Base-by-base conservation (phyloP, 23 tunicate genomes). In the Aplidium turbinatum region DNA sequence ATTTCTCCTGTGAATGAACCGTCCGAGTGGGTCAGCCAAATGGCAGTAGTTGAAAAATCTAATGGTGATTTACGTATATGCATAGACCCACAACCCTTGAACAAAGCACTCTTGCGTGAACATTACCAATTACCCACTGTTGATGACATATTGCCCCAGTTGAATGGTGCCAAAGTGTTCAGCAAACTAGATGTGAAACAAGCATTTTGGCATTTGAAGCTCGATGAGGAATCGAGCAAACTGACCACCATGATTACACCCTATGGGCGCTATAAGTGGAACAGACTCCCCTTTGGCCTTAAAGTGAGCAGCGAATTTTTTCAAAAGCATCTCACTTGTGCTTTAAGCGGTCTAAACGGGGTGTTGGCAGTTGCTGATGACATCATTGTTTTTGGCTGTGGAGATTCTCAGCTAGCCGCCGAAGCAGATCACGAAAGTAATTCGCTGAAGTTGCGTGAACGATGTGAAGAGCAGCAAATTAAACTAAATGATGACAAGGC, bases 331-430 rank as follows among this genome's bases (percentile, higher is more conserved):
- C 31, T 68, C 6, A 36, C 6, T 6, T 4, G 18, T 22, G 74
- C 74, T 38, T 68, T n/a, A 38, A n/a, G 11, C 24, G 33, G 9
- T 7, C 55, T 68, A 7, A 38, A 38, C 16, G 74, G 58, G 6
- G 55, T 68, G n/a, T 36, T 38, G 6, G 74, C 74, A 9, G 74
- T 68, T 38, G 74, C 74, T 19, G 74, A 68, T 38, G 74, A 68
- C 13, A 19, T 68, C 6, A 38, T 68, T 20, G 74, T 68, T 20
- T 13, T 68, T 38, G 58, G 58, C 38, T 36, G 54, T 16, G 74
- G 74, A 4, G 9, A 38, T 19, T 9, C 74, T 13, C 7, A 4
- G 54, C 24, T 9, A 13, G 54, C 19, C 38, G 74, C 74, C n/a
- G n/a, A n/a, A n/a, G n/a, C n/a, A n/a, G n/a, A n/a, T n/a, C n/a